Conservation (phyloP, 2,888 invertebrate species). For the Lissonota sp. region DNA sequence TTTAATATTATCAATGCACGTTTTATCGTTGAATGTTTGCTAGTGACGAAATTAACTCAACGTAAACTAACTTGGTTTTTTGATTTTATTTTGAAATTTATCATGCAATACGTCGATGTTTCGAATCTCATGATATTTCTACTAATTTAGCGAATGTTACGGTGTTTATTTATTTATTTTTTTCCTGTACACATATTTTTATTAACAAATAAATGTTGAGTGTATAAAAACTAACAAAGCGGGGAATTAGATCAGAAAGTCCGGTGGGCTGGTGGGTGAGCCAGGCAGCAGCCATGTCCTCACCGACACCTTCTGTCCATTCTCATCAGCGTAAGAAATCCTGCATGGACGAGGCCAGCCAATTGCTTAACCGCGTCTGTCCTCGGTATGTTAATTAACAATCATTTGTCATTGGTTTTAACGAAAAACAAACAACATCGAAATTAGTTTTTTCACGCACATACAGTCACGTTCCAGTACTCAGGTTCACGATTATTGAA, state of each 20-base stretch:
- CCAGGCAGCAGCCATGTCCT: slow-evolving; percentile 83
- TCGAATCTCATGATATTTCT: too few species aligned
- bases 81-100: too few species aligned
- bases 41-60: too few species aligned
- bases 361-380: slow-evolving; percentile 82
- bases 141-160: slow-evolving; percentile 45
- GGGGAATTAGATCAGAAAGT: slow-evolving; percentile 82
- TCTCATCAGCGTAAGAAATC: slow-evolving; percentile 80
- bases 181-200: slow-evolving; percentile 9
- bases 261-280: slow-evolving; percentile 83
- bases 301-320: slow-evolving; percentile 81
- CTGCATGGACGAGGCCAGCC: slow-evolving; percentile 83
- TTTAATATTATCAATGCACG: too few species aligned
- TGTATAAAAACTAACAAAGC: slow-evolving; percentile 79
- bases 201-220: slow-evolving; percentile 68
- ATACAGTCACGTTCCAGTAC: too few species aligned
- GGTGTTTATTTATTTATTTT: slow-evolving; percentile 23
- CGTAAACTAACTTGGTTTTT: too few species aligned
- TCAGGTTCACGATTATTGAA: too few species aligned
- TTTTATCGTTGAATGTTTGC: too few species aligned
- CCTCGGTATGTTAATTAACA: slow-evolving; percentile 80
- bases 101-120: too few species aligned
- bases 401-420: too few species aligned
- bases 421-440: too few species aligned
- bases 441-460: too few species aligned